A percentile compares a stretch with the other conserved stretches of the same genome.
phyloP scores from a whole-genome alignment of 2,797 vertebrate species.

The Cygnus olor region DNA sequence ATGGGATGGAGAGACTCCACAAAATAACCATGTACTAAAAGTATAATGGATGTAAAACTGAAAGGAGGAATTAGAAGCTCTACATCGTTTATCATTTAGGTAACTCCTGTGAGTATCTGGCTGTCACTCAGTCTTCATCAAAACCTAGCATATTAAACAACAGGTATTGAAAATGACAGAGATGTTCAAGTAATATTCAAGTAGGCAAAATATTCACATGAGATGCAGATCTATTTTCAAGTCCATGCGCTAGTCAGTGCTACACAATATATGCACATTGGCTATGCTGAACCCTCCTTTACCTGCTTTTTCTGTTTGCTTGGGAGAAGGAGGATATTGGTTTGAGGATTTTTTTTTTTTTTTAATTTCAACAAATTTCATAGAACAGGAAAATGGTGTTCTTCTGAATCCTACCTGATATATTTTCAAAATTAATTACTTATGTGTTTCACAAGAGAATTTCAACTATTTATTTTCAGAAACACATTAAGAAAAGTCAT shows the following conservation, averaged over 20 bases:
- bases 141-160: neutral
- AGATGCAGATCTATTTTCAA: neutral
- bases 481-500: neutral
- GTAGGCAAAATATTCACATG: neutral
- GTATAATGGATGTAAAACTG: neutral
- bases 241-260: neutral
- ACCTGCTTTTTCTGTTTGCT: neutral
- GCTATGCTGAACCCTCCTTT: neutral
- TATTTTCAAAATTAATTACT: constrained; percentile 6
- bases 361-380: neutral
- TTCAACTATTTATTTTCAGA: neutral
- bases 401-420: neutral
- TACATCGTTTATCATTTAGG: neutral
- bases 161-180: neutral
- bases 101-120: neutral
- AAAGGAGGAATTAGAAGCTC: neutral
- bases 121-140: neutral
- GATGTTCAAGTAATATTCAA: neutral
- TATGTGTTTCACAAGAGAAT: neutral
- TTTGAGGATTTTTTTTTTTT: neutral
- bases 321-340: fast-evolving
- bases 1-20: too few relatives aligned
- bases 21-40: neutral
- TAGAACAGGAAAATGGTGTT: neutral
- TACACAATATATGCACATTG: neutral